These are phyloP conservation scores for Listrodromus nycthemerus DNA, from an alignment of 2,888 invertebrate genomes.

Conservation along the genomic window DNA sequence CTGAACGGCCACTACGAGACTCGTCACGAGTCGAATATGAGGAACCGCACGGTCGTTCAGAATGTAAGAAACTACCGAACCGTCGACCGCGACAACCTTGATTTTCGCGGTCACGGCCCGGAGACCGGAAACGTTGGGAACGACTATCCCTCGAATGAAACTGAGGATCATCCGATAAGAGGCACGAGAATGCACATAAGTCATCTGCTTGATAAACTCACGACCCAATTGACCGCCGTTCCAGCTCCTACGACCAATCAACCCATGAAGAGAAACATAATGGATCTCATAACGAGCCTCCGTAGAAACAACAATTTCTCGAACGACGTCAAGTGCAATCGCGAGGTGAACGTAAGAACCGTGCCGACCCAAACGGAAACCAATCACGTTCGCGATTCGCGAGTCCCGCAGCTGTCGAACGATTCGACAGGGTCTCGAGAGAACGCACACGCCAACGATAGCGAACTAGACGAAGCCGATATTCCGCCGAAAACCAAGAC, in stretches of 20 bases:
- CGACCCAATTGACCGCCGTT: conserved; percentile 73
- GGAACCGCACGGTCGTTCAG: conserved; percentile 35
- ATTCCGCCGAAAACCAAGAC: conserved; percentile 60
- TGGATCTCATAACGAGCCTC: conserved; percentile 76
- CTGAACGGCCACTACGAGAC: conserved; percentile 55
- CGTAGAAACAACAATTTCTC: conserved; percentile 72
- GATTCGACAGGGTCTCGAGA: conserved; percentile 39
- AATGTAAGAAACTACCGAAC: conserved; percentile 54
- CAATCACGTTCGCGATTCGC: conserved; percentile 55
- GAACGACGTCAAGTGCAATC: conserved; percentile 70
- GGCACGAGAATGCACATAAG: conserved; percentile 80
- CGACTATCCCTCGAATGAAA: conserved; percentile 58
- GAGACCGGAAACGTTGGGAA: background rate
- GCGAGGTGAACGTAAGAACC: conserved; percentile 69
- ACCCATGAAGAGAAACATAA: conserved; percentile 73
- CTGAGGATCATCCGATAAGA: conserved; percentile 64
- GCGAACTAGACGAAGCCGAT: conserved; percentile 51
- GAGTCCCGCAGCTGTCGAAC: conserved; percentile 35
- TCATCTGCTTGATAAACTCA: conserved; percentile 79
- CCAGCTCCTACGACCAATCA: conserved; percentile 70
- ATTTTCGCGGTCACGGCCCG: conserved; percentile 19
- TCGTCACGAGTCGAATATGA: background rate
- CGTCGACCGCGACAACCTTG: conserved; percentile 2
- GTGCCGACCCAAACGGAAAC: conserved; percentile 72
- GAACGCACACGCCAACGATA: conserved; percentile 38